Percentiles rank a stretch among this genome's conserved stretches.
Conservation (phyloP, 2,888 invertebrate species). For the Melangyna quadrimaculata region DNA sequence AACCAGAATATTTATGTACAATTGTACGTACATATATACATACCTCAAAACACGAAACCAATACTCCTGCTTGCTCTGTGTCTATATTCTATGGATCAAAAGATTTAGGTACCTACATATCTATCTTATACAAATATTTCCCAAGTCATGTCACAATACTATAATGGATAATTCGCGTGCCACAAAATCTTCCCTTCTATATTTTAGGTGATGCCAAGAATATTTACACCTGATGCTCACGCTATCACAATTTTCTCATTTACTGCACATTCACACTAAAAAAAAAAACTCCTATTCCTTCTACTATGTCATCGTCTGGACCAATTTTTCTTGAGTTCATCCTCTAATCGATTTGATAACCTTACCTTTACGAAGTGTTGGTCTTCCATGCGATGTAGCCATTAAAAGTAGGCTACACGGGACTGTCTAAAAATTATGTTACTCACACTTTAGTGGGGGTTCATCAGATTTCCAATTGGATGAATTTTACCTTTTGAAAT, state of each 20-base stretch:
- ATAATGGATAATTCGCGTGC: conserved; percentile 58
- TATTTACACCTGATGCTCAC: conserved; percentile 66
- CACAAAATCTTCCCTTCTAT: conserved; percentile 18
- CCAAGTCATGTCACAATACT: conserved; percentile 21
- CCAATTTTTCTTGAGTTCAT: conserved; percentile 13
- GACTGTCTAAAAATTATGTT: conserved; percentile 26
- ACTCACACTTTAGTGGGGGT: neutral
- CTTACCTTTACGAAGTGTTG: conserved; percentile 19
- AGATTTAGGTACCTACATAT: no score
- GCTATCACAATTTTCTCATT: conserved; percentile 38
- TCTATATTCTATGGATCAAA: no score
- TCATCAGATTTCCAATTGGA: conserved; percentile 2
- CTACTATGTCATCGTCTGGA: conserved; percentile 40
- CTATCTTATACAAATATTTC: neutral
- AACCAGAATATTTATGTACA: no score
- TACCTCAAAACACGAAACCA: no score
- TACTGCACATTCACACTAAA: neutral
- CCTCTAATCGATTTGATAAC: conserved; percentile 36
- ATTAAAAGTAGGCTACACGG: conserved; percentile 51
- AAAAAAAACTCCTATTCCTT: neutral
- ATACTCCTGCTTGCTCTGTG: no score
- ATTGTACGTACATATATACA: no score
- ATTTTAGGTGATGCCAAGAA: conserved; percentile 40
- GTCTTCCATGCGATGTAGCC: conserved; percentile 55
- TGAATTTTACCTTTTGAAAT: neutral